These are phyloP conservation scores for Rhamphomyia laevipes DNA, from an alignment of 2,888 invertebrate genomes.

Conservation along the genomic window DNA sequence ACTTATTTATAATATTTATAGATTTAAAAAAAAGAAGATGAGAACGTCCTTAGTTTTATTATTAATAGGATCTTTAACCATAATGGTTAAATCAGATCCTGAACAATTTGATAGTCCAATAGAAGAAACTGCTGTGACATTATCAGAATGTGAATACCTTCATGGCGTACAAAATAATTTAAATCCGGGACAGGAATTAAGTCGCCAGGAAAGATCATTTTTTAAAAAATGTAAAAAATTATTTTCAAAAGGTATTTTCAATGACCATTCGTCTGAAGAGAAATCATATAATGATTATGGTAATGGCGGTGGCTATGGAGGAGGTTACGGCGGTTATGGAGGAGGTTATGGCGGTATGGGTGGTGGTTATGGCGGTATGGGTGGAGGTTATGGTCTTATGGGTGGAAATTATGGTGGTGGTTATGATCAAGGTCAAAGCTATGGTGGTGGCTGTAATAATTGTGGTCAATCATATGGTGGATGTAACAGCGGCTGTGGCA, in stretches of 20 bases:
- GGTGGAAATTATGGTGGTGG: neutral
- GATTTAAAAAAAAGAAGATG: no score
- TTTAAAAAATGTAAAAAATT: neutral
- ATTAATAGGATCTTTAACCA: no score
- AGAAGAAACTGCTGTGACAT: no score
- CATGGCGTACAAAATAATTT: no score
- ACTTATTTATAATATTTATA: no score
- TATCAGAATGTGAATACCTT: no score
- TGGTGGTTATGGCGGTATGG: conserved; percentile 7
- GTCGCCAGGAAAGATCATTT: neutral
- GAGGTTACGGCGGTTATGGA: neutral
- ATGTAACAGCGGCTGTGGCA: neutral
- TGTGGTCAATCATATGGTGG: neutral
- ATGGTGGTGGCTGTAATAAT: neutral
- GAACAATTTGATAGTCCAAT: no score
- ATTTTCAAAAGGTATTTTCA: neutral
- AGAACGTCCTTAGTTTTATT: no score
- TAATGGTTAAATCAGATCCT: no score
- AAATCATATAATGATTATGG: neutral
- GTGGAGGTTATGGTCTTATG: neutral
- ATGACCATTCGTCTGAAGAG: neutral
- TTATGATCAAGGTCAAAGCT: neutral
- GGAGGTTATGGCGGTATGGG: neutral
- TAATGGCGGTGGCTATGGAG: conserved; percentile 7
- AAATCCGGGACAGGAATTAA: neutral